Base-by-base conservation (phyloP, 35 echinoderm and acorn worm genomes). In the Ophioderma brevispina region DNA sequence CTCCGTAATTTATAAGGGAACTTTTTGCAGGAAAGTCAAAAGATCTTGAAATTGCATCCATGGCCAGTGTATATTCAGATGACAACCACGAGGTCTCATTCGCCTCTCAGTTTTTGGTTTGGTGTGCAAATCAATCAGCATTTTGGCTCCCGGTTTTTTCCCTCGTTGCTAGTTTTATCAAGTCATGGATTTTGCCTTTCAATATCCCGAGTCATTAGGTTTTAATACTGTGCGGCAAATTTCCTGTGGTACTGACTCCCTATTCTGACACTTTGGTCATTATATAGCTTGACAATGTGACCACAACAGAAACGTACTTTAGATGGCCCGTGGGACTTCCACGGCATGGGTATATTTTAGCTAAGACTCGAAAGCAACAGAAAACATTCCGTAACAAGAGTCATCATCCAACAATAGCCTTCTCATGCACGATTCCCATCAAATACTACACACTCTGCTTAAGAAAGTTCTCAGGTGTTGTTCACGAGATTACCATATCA, bases 1-100 rank as follows among this genome's bases (percentile, higher is more conserved):
- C 23, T 70, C 1, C 17, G 28, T 25, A 4, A 13, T 25, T 70
- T 15, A 2, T 70, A 4, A 70, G 59, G 23, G n/a, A 6, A 70
- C 2, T 70, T 3, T 70, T 70, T 30, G 23, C 1, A 2, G 59
- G 23, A 25, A 70, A 70, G 59, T 15, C 1, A 3, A 25, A 2
- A 25, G 59, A 70, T 70, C 15, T 70, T 30, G n/a, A 70, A 25
- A 30, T 70, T 25, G 59, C 59, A 15, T 70, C 59, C 10, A 82
- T n/a, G 94, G 94, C 33, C 90, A 96, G 78, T 86, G 90, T 40
- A 80, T 95, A 96, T 96, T 37, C 89, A 92, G 80, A 86, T 86
- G 2, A 75, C 81, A 86, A 34, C 89, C 94, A 52, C 79, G 64
- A 84, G 84, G 80, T 6, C 17, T 92, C 42, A 52, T 96, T 21